A percentile compares a stretch with the other conserved stretches of the same genome.
phyloP scores from a whole-genome alignment of 2,797 vertebrate species.

The Oceanodroma leucorhoa region DNA sequence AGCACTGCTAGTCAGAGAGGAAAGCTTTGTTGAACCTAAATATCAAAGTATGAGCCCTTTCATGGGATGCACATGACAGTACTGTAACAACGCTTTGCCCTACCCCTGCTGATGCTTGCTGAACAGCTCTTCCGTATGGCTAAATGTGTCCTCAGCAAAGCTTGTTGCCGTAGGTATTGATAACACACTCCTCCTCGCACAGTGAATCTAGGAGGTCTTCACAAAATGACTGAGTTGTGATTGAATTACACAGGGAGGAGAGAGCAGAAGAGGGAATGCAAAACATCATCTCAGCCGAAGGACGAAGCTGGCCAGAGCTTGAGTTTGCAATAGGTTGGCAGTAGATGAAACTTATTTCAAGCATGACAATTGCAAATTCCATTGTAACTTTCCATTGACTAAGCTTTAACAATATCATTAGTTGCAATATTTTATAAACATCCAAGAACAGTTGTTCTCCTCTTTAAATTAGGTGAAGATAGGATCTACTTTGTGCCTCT shows the following conservation, averaged over 20 bases:
- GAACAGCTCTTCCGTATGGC: rapidly evolving
- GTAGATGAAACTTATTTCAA: background rate
- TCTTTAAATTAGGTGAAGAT: background rate
- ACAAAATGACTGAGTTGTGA: background rate
- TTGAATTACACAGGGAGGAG: background rate
- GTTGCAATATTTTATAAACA: background rate
- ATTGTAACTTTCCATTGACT: background rate
- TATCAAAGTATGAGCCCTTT: background rate
- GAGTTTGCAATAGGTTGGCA: background rate
- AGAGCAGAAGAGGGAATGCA: background rate
- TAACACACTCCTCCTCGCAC: rapidly evolving
- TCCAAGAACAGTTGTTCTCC: background rate
- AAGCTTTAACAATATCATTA: background rate
- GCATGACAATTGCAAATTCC: background rate
- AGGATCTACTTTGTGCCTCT: background rate
- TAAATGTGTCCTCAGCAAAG: background rate
- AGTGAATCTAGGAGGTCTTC: background rate
- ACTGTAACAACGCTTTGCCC: rapidly evolving
- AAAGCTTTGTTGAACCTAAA: background rate
- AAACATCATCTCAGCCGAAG: background rate
- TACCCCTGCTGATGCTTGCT: rapidly evolving
- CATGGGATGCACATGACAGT: rapidly evolving
- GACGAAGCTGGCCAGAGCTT: background rate
- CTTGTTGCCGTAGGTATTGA: rapidly evolving
- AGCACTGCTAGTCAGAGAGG: background rate